Conservation (phyloP, 2,113 vertebrate species). For the Sturnira hondurensis region DNA sequence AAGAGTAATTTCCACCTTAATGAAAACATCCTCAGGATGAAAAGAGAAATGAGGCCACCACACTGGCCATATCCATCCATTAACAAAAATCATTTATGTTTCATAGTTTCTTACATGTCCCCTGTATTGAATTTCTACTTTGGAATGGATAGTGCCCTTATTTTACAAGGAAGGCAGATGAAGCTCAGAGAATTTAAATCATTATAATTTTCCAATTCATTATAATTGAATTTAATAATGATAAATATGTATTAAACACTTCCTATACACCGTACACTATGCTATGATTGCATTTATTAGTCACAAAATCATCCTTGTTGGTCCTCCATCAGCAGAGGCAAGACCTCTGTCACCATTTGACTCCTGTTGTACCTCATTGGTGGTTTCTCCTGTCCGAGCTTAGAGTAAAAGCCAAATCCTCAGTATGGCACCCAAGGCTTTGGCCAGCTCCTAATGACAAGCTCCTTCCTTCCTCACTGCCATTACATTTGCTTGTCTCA, state of each 20-base stretch:
- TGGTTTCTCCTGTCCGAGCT: background rate
- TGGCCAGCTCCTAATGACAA: background rate
- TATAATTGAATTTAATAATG: background rate
- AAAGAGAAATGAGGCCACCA: background rate
- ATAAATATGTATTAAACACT: background rate
- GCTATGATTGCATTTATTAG: background rate
- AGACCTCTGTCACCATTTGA: background rate
- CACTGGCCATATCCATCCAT: fast-evolving
- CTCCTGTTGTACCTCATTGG: background rate
- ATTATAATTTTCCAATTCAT: background rate
- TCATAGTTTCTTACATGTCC: background rate
- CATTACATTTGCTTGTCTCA: background rate
- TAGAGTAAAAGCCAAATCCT: background rate
- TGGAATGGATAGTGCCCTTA: background rate
- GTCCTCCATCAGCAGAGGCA: background rate
- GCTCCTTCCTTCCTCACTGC: background rate
- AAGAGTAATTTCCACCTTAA: background rate
- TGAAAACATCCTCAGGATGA: background rate
- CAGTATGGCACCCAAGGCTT: too few relatives aligned
- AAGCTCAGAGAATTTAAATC: background rate
- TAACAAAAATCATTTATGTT: background rate
- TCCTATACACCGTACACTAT: background rate
- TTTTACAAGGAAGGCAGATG: background rate
- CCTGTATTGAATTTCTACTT: background rate
- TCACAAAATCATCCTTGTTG: background rate